Conservation (phyloP, 2,113 vertebrate genomes). For the Scomber japonicus region DNA sequence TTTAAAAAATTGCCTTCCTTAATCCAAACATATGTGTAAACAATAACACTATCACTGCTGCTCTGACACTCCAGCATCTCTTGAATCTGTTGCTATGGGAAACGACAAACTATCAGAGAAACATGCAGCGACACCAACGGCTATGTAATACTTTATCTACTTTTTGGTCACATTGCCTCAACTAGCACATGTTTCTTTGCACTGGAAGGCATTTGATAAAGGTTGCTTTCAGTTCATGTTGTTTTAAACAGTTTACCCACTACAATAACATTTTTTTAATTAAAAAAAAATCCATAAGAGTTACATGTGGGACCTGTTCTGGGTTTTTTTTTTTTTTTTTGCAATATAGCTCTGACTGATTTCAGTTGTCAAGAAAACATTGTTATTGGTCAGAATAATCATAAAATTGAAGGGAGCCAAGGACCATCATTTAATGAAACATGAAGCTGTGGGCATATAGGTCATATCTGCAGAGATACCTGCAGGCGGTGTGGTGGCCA, state of each 20-base stretch:
- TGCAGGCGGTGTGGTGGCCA: slow-evolving; percentile 33
- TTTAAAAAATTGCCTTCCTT: background rate
- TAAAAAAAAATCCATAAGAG: background rate
- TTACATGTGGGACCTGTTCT: background rate
- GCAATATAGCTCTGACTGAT: background rate
- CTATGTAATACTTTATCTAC: slow-evolving; percentile 23
- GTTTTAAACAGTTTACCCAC: slow-evolving; percentile 36
- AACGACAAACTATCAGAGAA: slow-evolving; percentile 29
- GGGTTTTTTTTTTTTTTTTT: background rate
- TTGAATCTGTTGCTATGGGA: slow-evolving; percentile 34
- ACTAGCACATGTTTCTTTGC: slow-evolving; percentile 23
- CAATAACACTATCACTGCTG: background rate
- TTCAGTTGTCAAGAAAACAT: background rate
- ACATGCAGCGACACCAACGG: background rate
- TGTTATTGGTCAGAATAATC: background rate
- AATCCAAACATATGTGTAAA: slow-evolving; percentile 36
- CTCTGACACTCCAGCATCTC: slow-evolving; percentile 8
- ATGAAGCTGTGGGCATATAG: background rate
- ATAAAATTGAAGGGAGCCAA: background rate
- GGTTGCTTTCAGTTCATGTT: slow-evolving; percentile 13
- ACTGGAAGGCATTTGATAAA: background rate
- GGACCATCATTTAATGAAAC: slow-evolving; percentile 28
- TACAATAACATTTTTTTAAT: background rate
- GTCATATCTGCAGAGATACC: slow-evolving; percentile 18
- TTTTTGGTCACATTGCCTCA: background rate